These are phyloP conservation scores for Elephantulus edwardii DNA, from an alignment of 2,113 vertebrate genomes.

Conservation along the genomic window DNA sequence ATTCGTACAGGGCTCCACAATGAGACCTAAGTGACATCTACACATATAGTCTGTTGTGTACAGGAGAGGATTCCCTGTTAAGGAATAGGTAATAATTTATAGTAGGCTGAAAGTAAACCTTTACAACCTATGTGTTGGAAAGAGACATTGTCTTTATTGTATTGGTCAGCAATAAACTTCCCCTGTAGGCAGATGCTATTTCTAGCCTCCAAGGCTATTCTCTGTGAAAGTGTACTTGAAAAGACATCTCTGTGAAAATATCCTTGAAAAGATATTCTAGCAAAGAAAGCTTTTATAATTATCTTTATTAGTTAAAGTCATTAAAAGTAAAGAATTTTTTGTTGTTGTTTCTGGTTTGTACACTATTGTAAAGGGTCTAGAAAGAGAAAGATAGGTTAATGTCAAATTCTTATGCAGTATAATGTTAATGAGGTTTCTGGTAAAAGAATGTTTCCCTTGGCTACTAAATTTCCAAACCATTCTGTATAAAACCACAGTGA, in stretches of 20 bases:
- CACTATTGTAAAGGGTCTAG: background rate
- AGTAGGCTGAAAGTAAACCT: background rate
- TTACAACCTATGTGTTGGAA: background rate
- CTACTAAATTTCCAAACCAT: too few species aligned
- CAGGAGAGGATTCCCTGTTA: background rate
- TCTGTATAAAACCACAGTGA: too few species aligned
- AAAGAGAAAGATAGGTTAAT: background rate
- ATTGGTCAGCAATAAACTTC: background rate
- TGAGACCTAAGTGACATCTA: background rate
- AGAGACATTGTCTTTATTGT: background rate
- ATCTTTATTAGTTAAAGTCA: too few species aligned
- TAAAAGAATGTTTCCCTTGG: too few species aligned
- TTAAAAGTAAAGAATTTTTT: too few species aligned
- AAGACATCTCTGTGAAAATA: background rate
- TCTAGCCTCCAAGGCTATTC: background rate
- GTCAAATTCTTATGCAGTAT: too few species aligned
- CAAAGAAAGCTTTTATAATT: background rate
- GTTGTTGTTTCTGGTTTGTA: too few species aligned
- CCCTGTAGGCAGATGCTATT: background rate
- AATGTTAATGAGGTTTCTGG: too few species aligned
- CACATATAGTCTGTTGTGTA: background rate
- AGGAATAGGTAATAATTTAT: background rate
- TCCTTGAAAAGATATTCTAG: background rate
- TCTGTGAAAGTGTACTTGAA: background rate
- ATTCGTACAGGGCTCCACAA: background rate